Conservation (phyloP, 1,140 invertebrate species). For the Drosophila pseudoobscura region DNA sequence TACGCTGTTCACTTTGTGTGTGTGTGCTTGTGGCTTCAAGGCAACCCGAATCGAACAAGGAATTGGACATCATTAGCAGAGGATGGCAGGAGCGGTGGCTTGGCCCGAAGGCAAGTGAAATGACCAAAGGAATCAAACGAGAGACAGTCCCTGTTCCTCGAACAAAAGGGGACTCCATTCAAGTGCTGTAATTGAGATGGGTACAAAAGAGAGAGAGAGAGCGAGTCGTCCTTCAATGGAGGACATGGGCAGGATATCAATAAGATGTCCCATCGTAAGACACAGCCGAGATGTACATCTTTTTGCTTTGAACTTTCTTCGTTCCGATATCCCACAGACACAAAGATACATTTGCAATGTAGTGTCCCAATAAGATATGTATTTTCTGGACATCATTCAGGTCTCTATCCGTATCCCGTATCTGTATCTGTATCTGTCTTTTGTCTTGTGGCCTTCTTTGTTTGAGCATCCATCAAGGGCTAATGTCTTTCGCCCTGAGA, state of each 20-base stretch:
- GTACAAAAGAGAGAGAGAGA: slow-evolving; percentile 11
- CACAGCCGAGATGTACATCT: no score
- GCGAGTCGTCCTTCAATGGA: slow-evolving; percentile 14
- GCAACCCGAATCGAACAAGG: slow-evolving; percentile 27
- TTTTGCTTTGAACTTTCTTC: no score
- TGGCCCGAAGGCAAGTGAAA: slow-evolving; percentile 34
- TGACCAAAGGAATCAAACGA: slow-evolving; percentile 29
- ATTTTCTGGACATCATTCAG: no score
- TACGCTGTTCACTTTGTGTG: slow-evolving; percentile 5
- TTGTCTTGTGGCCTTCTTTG: slow-evolving; percentile 6
- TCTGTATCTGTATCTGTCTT: neutral
- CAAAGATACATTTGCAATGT: no score
- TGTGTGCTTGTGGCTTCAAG: slow-evolving; percentile 16
- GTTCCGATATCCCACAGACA: no score
- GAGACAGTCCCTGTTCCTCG: neutral
- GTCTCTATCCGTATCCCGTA: no score
- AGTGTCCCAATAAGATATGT: no score
- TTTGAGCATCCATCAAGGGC: slow-evolving; percentile 43
- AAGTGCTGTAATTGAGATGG: slow-evolving; percentile 37
- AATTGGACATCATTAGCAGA: slow-evolving; percentile 45
- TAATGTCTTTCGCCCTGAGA: slow-evolving; percentile 9
- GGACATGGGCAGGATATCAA: slow-evolving; percentile 12
- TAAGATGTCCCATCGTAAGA: slow-evolving; percentile 14
- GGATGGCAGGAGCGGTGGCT: slow-evolving; percentile 7
- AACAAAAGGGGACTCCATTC: slow-evolving; percentile 13